Evolutionary conservation across 1,140 invertebrate species (phyloP), one percentile per base, ranked within the genome.

Genomic region (Trinorchestia longiramus): DNA sequence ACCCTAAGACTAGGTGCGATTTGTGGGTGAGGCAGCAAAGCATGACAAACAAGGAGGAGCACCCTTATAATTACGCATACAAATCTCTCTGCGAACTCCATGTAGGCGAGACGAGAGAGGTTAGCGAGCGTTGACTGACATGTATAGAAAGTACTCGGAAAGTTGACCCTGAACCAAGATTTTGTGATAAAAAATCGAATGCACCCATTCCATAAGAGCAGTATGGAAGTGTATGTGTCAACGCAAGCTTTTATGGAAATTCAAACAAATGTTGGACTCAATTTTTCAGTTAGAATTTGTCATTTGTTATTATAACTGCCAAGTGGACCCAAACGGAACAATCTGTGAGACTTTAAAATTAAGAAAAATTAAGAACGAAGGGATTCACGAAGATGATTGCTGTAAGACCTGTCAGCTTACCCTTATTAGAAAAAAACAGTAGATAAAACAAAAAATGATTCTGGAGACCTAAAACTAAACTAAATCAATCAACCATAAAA

Each of bases 11-110:
- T 36, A 36, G 62, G 28, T 36, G 62, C 62, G 62, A 77, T 77
- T 77, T 36, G 43, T 90, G 88, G 88, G 88, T 3, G 88, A 43
- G 88, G 88, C 88, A 90, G 41, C 88, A 42, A 42, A 43, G 88
- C 88, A 90, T 90, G 88, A 90, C 88, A 90, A 90, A 90, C 88
- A 90, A 90, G 88, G 88, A 36, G 88, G 88, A 41, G 41, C 41
- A 90, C 42, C 88, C 88, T 90, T 77, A 43, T 90, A 42, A 90
- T 90, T 90, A 90, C 88, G 88, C 88, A 11, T 90, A 90, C 88
- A 90, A 90, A 42, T 90, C 41, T 90, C 88, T 90, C 41, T 42
- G 36, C 88, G 28, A 42, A 42, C 88, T 90, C 88, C 88, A 19
- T 43, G 88, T 90, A 90, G 43, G 88, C 43, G 88, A 90, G 88